Conservation (phyloP, 2,113 vertebrate species). For the Mobula hypostoma region DNA sequence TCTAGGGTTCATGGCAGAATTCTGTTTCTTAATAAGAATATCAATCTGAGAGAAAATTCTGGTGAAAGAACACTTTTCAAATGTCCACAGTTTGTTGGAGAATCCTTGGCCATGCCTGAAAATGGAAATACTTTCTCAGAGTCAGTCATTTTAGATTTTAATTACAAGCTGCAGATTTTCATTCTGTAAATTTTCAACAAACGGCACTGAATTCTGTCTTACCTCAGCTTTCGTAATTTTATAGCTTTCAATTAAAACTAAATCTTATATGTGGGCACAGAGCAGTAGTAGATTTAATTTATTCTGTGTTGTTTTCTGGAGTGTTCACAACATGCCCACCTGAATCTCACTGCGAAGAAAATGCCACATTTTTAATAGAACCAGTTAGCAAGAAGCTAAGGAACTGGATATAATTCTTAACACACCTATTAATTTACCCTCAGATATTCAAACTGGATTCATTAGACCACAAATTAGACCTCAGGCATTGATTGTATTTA, state of each 20-base stretch:
- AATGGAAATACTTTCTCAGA: background rate
- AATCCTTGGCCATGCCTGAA: too few species aligned
- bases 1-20: background rate
- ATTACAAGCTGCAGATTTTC: background rate
- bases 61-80: too few species aligned
- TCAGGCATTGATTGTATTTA: background rate
- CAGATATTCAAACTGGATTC: background rate
- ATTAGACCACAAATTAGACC: background rate
- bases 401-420: constrained; percentile 5
- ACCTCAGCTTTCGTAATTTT: background rate
- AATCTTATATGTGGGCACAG: background rate
- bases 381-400: background rate
- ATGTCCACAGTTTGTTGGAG: background rate
- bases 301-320: background rate
- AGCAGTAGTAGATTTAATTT: background rate
- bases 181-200: background rate
- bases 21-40: too few species aligned
- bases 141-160: background rate
- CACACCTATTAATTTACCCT: background rate
- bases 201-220: background rate
- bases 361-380: background rate
- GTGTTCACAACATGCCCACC: background rate
- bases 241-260: background rate
- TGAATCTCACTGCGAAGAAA: background rate
- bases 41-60: too few species aligned